phyloP scores from a whole-genome alignment of 2,888 invertebrate species.

The Poecilus cupreus region DNA sequence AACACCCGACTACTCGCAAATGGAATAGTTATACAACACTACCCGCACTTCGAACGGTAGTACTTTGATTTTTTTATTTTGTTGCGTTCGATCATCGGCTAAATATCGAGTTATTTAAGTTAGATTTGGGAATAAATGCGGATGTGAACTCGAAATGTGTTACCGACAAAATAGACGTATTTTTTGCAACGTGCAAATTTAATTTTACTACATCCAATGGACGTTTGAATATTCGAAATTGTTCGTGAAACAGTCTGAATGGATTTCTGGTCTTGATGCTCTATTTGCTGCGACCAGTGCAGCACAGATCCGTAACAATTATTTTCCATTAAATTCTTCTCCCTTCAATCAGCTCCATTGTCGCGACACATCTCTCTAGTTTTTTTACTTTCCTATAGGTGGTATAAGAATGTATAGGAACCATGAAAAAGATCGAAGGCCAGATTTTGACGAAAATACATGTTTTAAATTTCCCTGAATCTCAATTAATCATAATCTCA shows the following conservation, averaged over 20 bases:
- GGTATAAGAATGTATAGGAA: no score
- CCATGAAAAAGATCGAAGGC: no score
- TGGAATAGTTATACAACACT: not conserved
- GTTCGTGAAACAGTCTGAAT: slow-evolving; percentile 38
- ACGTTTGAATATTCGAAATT: slow-evolving; percentile 46
- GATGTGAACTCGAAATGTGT: slow-evolving; percentile 21
- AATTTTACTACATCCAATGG: slow-evolving; percentile 38
- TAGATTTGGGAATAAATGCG: slow-evolving; percentile 1
- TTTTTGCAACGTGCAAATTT: slow-evolving; percentile 41
- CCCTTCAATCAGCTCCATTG: not conserved
- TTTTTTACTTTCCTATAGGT: no score
- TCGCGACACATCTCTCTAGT: not conserved
- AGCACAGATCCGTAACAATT: slow-evolving; percentile 14
- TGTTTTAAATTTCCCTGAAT: no score
- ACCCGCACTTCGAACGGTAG: not conserved
- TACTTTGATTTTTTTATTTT: not conserved
- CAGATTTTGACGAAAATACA: no score
- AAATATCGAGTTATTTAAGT: slow-evolving; percentile 20
- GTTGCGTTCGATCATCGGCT: not conserved
- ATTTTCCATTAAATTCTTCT: slow-evolving; percentile 24
- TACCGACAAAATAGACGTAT: not conserved
- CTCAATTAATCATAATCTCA: no score
- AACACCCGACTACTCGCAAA: not conserved
- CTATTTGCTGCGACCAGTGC: slow-evolving; percentile 5
- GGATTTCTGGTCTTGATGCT: slow-evolving; percentile 24